Percentiles rank a stretch among this genome's conserved stretches.
phyloP scores from a whole-genome alignment of 2,113 vertebrate species.

The Butorides virescens region DNA sequence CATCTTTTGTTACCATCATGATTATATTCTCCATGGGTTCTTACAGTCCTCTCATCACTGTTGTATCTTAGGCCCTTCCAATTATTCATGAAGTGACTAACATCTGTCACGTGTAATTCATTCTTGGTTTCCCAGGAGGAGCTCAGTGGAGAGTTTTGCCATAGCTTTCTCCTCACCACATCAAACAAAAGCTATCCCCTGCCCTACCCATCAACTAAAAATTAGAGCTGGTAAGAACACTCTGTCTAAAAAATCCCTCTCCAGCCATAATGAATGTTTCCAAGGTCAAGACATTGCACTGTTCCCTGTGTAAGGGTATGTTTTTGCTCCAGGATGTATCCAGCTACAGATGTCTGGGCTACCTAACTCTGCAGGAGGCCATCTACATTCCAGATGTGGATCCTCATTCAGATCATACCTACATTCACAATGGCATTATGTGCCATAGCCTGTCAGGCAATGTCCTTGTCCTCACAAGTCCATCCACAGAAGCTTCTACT shows the following conservation, averaged over 20 bases:
- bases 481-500: neutral
- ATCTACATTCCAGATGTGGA: conserved; percentile 52
- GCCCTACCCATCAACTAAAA: conserved; percentile 10
- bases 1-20: conserved; percentile 31
- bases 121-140: conserved; percentile 24
- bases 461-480: accelerated
- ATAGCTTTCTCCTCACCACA: conserved; percentile 14
- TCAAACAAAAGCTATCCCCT: conserved; percentile 21
- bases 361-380: conserved; percentile 47
- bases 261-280: conserved; percentile 15
- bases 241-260: neutral
- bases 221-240: neutral
- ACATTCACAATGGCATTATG: neutral
- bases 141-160: neutral
- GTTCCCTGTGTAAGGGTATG: neutral
- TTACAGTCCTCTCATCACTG: conserved; percentile 34
- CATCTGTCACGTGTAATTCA: conserved; percentile 4
- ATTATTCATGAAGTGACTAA: conserved; percentile 11
- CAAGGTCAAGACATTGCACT: neutral
- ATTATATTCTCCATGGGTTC: conserved; percentile 42
- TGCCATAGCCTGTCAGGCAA: neutral
- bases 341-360: conserved; percentile 48
- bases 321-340: conserved; percentile 5
- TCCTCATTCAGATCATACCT: neutral
- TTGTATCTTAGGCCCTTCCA: conserved; percentile 29